Base-by-base conservation (phyloP, 2,797 vertebrate genomes). In the Anguilla obscura region DNA sequence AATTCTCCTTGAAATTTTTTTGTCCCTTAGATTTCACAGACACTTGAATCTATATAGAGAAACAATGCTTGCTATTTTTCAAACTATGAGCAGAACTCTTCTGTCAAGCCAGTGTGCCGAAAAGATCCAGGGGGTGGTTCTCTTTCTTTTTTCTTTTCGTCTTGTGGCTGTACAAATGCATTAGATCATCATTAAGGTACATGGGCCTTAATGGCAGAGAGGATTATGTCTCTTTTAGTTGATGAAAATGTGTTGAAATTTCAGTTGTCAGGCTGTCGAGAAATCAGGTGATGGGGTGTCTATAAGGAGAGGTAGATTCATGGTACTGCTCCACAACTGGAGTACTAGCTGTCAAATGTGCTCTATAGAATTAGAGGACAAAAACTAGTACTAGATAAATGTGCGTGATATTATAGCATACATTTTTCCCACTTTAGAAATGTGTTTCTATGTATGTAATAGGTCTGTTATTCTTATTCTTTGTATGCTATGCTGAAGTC, bases 1-100 rank as follows among this genome's bases (percentile, higher is more conserved):
- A 86, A 85, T 89, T 89, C 85, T 87, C 84, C 40, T 36, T 50
- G 83, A 84, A 89, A 87, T 88, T 58, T n/a, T 90, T 90, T 50
- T 82, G 79, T 82, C 40, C 79, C 79, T 50, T 21, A 24, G 79
- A 82, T 82, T 82, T 82, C 79, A 82, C 79, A 82, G 79, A 82
- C 24, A 48, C 24, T 82, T 82, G 40, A 50, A 50, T 24, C 79
- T 48, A 45, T 82, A 82, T 82, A 10, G 45, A 24, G 79, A n/a
- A 82, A 50, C 79, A 87, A 86, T 85, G 71, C 71, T 36, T 74
- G 84, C 87, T 79, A 82, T 86, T 88, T 79, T 50, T 85, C 18
- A 66, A 76, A 30, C 66, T 45, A 30, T 48, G 79, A 71, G 52
- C n/a, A 18, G 45, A 88, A 88, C 76, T 85, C 58, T 87, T 60